phyloP scores from a whole-genome alignment of 2,113 vertebrate species.

The Taurulus bubalis region DNA sequence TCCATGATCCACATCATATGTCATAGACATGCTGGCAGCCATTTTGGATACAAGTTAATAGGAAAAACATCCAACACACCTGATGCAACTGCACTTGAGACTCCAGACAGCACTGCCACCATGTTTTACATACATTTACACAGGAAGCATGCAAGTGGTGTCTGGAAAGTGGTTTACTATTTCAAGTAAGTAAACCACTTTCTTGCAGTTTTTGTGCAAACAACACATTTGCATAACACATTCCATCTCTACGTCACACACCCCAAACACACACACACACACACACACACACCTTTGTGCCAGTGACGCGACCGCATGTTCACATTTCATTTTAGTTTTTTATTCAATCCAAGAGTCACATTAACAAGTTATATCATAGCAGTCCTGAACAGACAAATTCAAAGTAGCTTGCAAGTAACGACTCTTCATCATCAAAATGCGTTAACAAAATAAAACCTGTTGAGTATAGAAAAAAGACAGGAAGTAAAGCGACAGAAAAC shows the following conservation, averaged over 20 bases:
- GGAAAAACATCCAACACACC: not conserved
- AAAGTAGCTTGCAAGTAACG: conserved; percentile 80
- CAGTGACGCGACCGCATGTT: conserved; percentile 8
- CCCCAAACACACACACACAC: not conserved
- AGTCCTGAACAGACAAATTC: conserved; percentile 81
- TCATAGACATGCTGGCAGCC: not conserved
- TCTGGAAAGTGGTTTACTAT: not conserved
- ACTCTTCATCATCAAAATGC: conserved; percentile 80
- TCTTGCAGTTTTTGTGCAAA: not conserved
- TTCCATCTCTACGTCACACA: too few species aligned
- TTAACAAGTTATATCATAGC: conserved; percentile 84
- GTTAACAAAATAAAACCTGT: conserved; percentile 79
- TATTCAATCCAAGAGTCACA: conserved; percentile 83
- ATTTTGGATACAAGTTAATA: not conserved
- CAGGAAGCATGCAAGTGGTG: not conserved
- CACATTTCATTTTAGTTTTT: conserved; percentile 72
- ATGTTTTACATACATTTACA: conserved; percentile 43
- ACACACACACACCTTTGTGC: too few species aligned
- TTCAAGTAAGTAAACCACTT: not conserved
- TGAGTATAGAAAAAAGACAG: conserved; percentile 68
- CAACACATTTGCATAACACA: not conserved
- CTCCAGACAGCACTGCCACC: not conserved
- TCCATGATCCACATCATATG: too few species aligned
- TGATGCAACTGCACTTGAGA: not conserved
- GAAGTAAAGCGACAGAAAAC: conserved; percentile 67